A percentile compares a stretch with the other conserved stretches of the same genome.
These are phyloP conservation scores for Girardia tigrina DNA, from an alignment of 2,888 invertebrate genomes.

Conservation along the genomic window DNA sequence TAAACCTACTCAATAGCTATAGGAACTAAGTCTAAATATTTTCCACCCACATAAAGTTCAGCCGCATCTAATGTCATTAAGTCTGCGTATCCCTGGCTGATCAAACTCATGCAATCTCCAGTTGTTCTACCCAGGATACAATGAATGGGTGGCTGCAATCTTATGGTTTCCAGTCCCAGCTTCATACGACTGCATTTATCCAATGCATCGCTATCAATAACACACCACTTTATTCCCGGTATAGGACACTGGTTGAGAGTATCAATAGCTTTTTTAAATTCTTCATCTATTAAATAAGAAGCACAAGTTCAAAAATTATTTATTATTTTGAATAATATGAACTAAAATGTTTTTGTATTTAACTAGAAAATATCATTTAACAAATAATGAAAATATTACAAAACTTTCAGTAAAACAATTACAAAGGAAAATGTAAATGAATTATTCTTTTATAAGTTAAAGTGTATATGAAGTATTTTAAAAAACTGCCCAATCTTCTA, in stretches of 20 bases:
- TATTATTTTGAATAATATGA: too few relatives aligned
- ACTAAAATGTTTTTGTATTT: too few relatives aligned
- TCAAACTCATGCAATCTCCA: constrained; percentile 46
- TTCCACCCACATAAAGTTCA: constrained; percentile 48
- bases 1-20: constrained; percentile 44
- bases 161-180: constrained; percentile 38
- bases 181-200: constrained; percentile 49
- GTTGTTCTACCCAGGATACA: constrained; percentile 59
- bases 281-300: not conserved
- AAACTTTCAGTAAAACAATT: too few relatives aligned
- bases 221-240: not conserved
- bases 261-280: not conserved
- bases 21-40: constrained; percentile 46
- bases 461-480: too few relatives aligned
- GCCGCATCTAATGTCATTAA: constrained; percentile 49
- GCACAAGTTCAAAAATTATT: too few relatives aligned
- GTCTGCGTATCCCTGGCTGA: constrained; percentile 42
- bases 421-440: too few relatives aligned
- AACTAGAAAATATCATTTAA: too few relatives aligned
- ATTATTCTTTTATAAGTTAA: too few relatives aligned
- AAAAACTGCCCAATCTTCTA: too few relatives aligned
- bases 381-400: too few relatives aligned
- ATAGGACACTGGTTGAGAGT: constrained; percentile 55
- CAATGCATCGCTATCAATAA: not conserved
- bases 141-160: constrained; percentile 61